phyloP scores from a whole-genome alignment of 2,888 invertebrate genomes.

The Orchesellides sinensis region DNA sequence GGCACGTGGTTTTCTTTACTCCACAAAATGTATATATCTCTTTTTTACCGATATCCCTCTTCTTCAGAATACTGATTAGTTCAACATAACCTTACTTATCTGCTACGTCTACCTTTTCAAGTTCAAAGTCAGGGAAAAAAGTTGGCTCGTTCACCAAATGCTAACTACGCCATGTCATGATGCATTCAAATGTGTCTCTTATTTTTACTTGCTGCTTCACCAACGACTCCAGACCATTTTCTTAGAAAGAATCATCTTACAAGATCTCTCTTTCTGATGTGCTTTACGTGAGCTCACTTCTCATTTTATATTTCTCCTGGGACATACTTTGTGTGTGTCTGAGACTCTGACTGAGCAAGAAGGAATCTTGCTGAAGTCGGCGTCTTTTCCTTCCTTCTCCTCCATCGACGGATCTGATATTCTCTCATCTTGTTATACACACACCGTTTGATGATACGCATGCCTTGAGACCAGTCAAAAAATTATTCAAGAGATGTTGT shows the following conservation, averaged over 20 bases:
- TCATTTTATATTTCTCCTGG: constrained; percentile 71
- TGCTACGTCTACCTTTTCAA: neutral
- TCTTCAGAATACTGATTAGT: constrained; percentile 23
- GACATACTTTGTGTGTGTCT: constrained; percentile 71
- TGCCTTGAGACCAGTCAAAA: constrained; percentile 14
- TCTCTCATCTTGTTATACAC: constrained; percentile 9
- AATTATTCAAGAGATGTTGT: too few relatives aligned
- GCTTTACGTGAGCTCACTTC: constrained; percentile 1
- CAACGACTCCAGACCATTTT: too few relatives aligned
- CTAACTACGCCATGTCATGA: too few relatives aligned
- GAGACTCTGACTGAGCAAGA: too few relatives aligned
- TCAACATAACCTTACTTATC: neutral
- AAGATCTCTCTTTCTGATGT: too few relatives aligned
- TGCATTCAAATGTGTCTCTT: too few relatives aligned
- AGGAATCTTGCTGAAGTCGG: neutral
- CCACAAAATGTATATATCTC: neutral
- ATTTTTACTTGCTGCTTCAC: too few relatives aligned
- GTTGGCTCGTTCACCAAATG: too few relatives aligned
- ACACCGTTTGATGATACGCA: neutral
- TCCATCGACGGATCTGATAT: too few relatives aligned
- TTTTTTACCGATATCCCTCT: neutral
- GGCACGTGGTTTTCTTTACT: constrained; percentile 14
- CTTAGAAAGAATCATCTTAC: too few relatives aligned
- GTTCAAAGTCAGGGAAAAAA: constrained; percentile 39
- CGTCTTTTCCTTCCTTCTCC: constrained; percentile 13